These are phyloP conservation scores for Conus ventricosus DNA, from an alignment of 1,140 invertebrate species.

Conservation along the genomic window DNA sequence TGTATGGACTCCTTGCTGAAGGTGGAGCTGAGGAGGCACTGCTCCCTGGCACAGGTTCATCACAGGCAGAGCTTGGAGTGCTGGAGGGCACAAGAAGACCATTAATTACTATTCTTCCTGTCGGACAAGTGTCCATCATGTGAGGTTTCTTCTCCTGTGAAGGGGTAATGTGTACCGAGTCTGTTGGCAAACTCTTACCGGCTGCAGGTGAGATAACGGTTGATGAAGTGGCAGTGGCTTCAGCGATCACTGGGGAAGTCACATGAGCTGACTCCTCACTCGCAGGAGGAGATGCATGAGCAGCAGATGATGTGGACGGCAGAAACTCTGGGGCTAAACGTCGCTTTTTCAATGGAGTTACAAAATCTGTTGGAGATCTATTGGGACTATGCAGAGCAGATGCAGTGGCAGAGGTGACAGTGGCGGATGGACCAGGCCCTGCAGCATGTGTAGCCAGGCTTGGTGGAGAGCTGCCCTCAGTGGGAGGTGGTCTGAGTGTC, in stretches of 20 bases:
- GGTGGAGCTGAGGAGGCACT: background rate
- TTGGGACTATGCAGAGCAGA: constrained; percentile 78
- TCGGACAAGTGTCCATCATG: background rate
- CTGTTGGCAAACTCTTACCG: background rate
- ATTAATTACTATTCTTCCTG: background rate
- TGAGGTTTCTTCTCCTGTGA: background rate
- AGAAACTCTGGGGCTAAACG: constrained; percentile 87
- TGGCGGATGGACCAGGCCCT: constrained; percentile 73
- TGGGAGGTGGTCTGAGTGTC: constrained; percentile 38
- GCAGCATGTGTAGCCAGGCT: constrained; percentile 65
- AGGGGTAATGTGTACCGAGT: background rate
- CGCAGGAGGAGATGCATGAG: background rate
- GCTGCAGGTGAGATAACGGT: constrained; percentile 6
- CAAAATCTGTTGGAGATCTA: constrained; percentile 69
- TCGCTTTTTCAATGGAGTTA: constrained; percentile 94
- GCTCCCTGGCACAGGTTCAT: constrained; percentile 8
- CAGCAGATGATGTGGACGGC: constrained; percentile 55
- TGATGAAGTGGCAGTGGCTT: background rate
- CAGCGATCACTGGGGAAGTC: background rate
- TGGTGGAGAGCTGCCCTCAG: constrained; percentile 59
- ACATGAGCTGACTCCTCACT: background rate
- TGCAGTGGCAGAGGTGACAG: constrained; percentile 76
- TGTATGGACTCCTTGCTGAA: background rate
- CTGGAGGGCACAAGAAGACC: background rate
- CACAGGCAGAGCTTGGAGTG: constrained; percentile 1